Base-by-base conservation (phyloP, 2,797 vertebrate species). In the Triplophysa yarkandensis region DNA sequence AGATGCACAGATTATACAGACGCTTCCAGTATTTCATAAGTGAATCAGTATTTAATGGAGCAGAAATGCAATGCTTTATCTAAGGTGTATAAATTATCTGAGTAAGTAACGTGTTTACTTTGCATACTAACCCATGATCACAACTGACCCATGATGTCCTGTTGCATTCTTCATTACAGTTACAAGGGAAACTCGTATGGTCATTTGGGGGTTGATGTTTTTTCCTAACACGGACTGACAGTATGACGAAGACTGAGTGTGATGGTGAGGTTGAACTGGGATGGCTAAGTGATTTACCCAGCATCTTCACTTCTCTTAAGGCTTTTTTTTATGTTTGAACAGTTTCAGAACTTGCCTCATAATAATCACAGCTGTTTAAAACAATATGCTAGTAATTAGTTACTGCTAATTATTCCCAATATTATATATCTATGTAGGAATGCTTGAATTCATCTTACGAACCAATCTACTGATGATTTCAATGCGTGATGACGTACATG, bases 101-200 rank as follows among this genome's bases (percentile, higher is more conserved):
- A 54, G 27, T 46, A 30, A 6, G 30, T 50, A n/a, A 39, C 4
- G 4, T 74, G 27, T 65, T 32, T 25, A 27, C 19, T 57, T 34
- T 13, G 28, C 39, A 34, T 65, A 66, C 66, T 80, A 65, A 71
- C 68, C 44, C 21, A 68, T 65, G 78, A 84, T 85, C 82, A 86
- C 68, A 82, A 83, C 83, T 80, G 82, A 87, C 86, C 82, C 78
- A 74, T 78, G 81, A 74, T 78, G 80, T 81, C 79, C 61, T 82
- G 74, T 82, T 88, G 85, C 89, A 90, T 90, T 86, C 89, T 90
- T 86, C 82, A 90, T 81, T 64, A 79, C 74, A 64, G 87, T 89
- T 89, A 82, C 88, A 85, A 81, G 85, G 86, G 88, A 89, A 90
- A 90, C 84, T 83, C 30, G 65, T 78, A 54, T 74, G 71, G 85